phyloP scores from a whole-genome alignment of 2,113 vertebrate genomes.

The Sprattus sprattus region DNA sequence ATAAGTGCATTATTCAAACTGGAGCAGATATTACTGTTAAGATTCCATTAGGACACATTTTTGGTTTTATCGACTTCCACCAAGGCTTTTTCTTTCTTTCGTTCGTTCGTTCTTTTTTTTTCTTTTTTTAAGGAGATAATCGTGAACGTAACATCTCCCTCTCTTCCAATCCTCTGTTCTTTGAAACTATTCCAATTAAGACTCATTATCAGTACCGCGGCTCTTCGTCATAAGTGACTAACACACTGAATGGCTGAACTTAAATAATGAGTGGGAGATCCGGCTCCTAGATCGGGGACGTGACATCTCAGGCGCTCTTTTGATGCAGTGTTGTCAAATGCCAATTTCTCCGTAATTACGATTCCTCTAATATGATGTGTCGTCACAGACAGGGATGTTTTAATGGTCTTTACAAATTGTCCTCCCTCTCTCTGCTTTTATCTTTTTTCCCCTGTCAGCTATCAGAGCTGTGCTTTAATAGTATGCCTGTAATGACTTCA shows the following conservation, averaged over 20 bases:
- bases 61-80: slow-evolving; percentile 53
- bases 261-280: slow-evolving; percentile 56
- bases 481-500: not conserved
- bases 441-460: not conserved
- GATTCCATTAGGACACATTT: slow-evolving; percentile 56
- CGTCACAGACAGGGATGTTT: slow-evolving; percentile 32
- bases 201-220: slow-evolving; percentile 59
- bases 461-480: not conserved
- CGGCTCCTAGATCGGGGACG: slow-evolving; percentile 48
- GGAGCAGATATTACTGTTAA: slow-evolving; percentile 51
- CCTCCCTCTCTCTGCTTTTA: not conserved
- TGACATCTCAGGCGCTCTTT: slow-evolving; percentile 38
- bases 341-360: slow-evolving; percentile 46
- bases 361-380: slow-evolving; percentile 44
- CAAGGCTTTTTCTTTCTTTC: slow-evolving; percentile 5
- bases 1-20: slow-evolving; percentile 34
- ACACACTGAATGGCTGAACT: slow-evolving; percentile 46
- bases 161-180: slow-evolving; percentile 50
- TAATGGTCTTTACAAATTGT: slow-evolving; percentile 21
- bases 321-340: slow-evolving; percentile 41
- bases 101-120: slow-evolving; percentile 14
- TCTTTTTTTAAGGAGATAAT: slow-evolving; percentile 59
- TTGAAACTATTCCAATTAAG: slow-evolving; percentile 64
- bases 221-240: slow-evolving; percentile 56
- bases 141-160: slow-evolving; percentile 55